Conservation (phyloP, 1,140 invertebrate species). For the Panagrolaimus sp. region DNA sequence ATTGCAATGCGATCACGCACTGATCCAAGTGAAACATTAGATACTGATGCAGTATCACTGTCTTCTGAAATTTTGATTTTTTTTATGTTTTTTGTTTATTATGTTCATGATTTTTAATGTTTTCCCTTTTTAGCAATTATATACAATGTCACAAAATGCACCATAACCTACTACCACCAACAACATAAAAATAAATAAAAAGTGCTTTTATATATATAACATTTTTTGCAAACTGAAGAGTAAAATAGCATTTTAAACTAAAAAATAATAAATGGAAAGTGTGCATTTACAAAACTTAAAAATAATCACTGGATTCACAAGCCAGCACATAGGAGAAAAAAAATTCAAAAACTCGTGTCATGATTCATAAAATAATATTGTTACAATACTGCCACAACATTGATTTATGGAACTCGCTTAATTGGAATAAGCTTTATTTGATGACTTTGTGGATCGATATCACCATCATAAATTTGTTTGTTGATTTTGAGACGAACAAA, state of each 20-base stretch:
- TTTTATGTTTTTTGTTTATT: not conserved
- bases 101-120: too few relatives aligned
- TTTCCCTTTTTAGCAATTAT: not conserved
- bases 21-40: conserved; percentile 30
- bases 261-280: too few relatives aligned
- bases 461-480: conserved; percentile 33
- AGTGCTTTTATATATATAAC: too few relatives aligned
- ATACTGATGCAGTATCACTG: conserved; percentile 20
- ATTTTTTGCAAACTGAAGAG: too few relatives aligned
- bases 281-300: not conserved
- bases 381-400: not conserved
- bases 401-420: conserved; percentile 4
- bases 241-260: too few relatives aligned
- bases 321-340: too few relatives aligned
- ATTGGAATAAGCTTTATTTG: conserved; percentile 35
- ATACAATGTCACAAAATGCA: not conserved
- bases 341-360: too few relatives aligned
- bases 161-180: not conserved
- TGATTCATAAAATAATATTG: not conserved
- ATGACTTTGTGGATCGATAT: conserved; percentile 24
- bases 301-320: not conserved
- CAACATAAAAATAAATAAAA: too few relatives aligned
- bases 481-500: conserved; percentile 36
- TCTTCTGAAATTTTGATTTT: conserved; percentile 7
- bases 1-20: conserved; percentile 36